Percentiles rank a stretch among this genome's conserved stretches.
Evolutionary conservation across 2,113 vertebrate species (phyloP).

Genomic region (Thamnaconus septentrionalis): DNA sequence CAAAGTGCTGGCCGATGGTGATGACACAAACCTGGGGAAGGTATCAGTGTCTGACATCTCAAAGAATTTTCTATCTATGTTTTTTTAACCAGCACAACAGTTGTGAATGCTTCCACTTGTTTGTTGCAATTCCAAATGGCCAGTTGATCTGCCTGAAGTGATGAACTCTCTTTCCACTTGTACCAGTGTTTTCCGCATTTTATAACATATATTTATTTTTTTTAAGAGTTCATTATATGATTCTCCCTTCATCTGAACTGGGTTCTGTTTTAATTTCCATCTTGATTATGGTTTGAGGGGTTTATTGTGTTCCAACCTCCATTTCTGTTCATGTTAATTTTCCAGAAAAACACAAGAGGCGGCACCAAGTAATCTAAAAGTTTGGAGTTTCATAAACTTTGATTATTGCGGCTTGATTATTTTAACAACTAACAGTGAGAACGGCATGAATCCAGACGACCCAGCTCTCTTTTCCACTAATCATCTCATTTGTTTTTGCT

Average conservation of each 20-base stretch:
- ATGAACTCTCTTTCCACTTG: too few relatives aligned
- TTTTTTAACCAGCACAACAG: too few relatives aligned
- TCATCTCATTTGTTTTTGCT: not conserved
- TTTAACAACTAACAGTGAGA: not conserved
- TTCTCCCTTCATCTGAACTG: constrained; percentile 6
- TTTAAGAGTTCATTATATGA: too few relatives aligned
- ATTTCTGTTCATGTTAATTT: constrained; percentile 8
- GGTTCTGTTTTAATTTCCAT: constrained; percentile 3
- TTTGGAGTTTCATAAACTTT: constrained; percentile 4
- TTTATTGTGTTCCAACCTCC: constrained; percentile 13
- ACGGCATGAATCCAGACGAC: constrained; percentile 3
- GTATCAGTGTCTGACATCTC: too few relatives aligned
- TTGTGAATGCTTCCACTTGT: too few relatives aligned
- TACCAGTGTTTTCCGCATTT: too few relatives aligned
- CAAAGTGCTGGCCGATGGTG: too few relatives aligned
- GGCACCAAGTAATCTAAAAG: not conserved
- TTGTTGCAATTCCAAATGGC: too few relatives aligned
- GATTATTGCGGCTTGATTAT: constrained; percentile 6
- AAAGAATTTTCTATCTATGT: too few relatives aligned
- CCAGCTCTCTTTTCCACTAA: constrained; percentile 6
- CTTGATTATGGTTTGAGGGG: not conserved
- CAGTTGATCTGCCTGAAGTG: too few relatives aligned
- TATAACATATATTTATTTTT: too few relatives aligned
- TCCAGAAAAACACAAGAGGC: not conserved
- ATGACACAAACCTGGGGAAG: too few relatives aligned